phyloP scores from a whole-genome alignment of 2,113 vertebrate genomes.

The Leptodactylus fuscus region DNA sequence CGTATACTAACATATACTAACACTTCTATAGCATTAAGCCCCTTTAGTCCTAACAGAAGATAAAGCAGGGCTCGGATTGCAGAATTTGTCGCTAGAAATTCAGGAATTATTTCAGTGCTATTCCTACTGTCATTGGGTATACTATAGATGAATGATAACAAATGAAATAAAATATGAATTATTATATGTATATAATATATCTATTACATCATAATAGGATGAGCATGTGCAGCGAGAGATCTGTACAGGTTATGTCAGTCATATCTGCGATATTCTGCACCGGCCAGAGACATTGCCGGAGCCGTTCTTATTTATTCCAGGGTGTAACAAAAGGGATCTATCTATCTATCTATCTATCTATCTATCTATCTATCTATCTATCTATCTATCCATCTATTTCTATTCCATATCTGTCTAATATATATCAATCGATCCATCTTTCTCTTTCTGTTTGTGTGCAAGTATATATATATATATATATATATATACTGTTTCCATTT shows the following conservation, averaged over 20 bases:
- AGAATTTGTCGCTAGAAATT: background rate
- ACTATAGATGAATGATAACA: too few relatives aligned
- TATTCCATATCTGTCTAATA: background rate
- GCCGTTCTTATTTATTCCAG: too few relatives aligned
- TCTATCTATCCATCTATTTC: too few relatives aligned
- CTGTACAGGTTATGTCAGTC: background rate
- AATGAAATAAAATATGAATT: too few relatives aligned
- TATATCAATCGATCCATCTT: too few relatives aligned
- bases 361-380: background rate
- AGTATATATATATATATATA: background rate
- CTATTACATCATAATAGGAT: too few relatives aligned
- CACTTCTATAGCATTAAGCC: background rate
- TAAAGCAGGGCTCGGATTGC: too few relatives aligned
- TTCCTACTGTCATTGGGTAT: background rate
- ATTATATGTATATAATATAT: too few relatives aligned
- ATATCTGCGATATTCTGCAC: background rate
- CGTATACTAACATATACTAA: too few relatives aligned
- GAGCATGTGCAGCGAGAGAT: background rate
- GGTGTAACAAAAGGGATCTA: background rate
- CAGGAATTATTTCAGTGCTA: too few relatives aligned
- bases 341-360: conserved; percentile 2
- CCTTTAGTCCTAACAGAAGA: background rate
- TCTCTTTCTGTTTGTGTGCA: too few relatives aligned
- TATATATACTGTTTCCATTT: too few relatives aligned
- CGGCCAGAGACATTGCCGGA: background rate